phyloP scores from a whole-genome alignment of 2,797 vertebrate species.

The Neopelma chrysocephalum region DNA sequence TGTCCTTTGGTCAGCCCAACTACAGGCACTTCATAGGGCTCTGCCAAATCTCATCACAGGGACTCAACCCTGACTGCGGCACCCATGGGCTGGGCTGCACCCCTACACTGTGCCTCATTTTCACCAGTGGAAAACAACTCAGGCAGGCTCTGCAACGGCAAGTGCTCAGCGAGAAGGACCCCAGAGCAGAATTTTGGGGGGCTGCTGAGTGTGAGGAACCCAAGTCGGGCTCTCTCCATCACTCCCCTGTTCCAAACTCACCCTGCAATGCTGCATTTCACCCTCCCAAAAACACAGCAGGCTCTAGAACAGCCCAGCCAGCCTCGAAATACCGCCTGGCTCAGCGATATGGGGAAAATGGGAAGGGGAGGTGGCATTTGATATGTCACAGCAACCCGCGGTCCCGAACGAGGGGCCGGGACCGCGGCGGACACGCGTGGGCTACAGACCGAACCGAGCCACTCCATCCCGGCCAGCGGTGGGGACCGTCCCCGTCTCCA shows the following conservation, averaged over 20 bases:
- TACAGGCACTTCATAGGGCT: not conserved
- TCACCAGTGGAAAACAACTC: not conserved
- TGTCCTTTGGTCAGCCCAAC: not conserved
- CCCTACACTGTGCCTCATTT: not conserved
- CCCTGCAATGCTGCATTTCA: not conserved
- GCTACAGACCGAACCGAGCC: not conserved
- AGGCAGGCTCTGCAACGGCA: rapidly evolving
- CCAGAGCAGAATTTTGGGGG: too few relatives aligned
- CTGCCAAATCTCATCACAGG: not conserved
- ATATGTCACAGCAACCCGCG: not conserved
- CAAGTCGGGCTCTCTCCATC: not conserved
- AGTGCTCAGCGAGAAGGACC: not conserved
- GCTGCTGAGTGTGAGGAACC: rapidly evolving
- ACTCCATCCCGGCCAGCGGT: not conserved
- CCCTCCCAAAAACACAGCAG: rapidly evolving
- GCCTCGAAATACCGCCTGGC: rapidly evolving
- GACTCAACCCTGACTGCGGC: rapidly evolving
- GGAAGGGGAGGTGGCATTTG: too few relatives aligned
- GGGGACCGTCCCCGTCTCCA: not conserved
- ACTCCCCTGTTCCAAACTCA: not conserved
- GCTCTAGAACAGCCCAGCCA: not conserved
- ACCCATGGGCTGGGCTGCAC: not conserved
- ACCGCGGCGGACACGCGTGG: not conserved
- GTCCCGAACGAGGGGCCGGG: not conserved
- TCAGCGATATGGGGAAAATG: rapidly evolving